phyloP scores from a whole-genome alignment of 2,888 invertebrate genomes.

The Tuta absoluta region DNA sequence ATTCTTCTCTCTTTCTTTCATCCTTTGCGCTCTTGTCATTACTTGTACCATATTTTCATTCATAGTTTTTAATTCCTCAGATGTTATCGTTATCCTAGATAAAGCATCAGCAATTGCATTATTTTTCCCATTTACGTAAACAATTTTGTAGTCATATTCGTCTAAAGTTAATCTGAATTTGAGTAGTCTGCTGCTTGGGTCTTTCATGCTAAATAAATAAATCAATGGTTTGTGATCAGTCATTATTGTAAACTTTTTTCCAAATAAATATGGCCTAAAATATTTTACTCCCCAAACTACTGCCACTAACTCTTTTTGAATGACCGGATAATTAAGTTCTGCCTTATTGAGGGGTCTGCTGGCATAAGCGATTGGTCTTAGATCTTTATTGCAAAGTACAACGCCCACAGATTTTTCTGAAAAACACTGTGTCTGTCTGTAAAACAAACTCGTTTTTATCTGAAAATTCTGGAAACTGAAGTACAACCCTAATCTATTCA shows the following conservation, averaged over 20 bases:
- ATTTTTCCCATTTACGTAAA: slow-evolving; percentile 3
- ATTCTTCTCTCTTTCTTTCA: neutral
- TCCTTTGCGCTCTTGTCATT: slow-evolving; percentile 1
- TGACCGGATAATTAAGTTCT: slow-evolving; percentile 29
- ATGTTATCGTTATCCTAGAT: neutral
- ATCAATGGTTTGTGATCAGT: slow-evolving; percentile 32
- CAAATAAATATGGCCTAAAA: neutral
- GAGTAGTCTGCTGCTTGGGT: slow-evolving; percentile 31
- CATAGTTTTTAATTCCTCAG: neutral
- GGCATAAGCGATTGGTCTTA: slow-evolving; percentile 29
- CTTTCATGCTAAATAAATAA: slow-evolving; percentile 24
- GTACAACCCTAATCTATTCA: no score
- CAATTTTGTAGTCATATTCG: slow-evolving; percentile 23
- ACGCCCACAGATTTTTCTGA: slow-evolving; percentile 28
- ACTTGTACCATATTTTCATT: neutral
- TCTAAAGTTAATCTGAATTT: slow-evolving; percentile 30
- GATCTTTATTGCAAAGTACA: slow-evolving; percentile 29
- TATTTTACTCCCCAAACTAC: slow-evolving; percentile 28
- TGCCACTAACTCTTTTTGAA: slow-evolving; percentile 32
- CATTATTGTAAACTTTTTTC: no score
- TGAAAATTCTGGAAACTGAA: slow-evolving; percentile 28
- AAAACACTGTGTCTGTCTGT: slow-evolving; percentile 32
- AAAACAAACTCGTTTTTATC: slow-evolving; percentile 28
- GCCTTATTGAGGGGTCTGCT: slow-evolving; percentile 32
- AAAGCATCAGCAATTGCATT: slow-evolving; percentile 4